Percentiles rank a stretch among this genome's conserved stretches.
Evolutionary conservation across 92 coral and sea anemone genomes (phyloP).

Genomic region (Hydrozoanthus gracilis): DNA sequence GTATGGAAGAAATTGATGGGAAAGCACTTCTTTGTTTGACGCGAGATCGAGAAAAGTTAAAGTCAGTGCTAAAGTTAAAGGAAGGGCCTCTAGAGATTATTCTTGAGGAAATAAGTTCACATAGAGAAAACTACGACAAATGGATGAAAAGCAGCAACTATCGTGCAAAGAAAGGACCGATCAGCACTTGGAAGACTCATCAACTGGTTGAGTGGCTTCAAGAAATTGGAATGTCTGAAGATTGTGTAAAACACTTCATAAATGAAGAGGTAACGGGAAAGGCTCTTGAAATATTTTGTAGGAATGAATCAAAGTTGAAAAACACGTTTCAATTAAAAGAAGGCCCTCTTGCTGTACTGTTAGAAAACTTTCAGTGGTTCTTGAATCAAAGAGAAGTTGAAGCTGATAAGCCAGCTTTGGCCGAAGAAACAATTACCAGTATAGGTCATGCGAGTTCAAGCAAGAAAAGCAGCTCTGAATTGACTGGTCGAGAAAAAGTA

Average conservation of each 20-base stretch:
- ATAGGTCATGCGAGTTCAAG: too few relatives aligned
- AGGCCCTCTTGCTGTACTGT: conserved; percentile 38
- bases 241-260: neutral
- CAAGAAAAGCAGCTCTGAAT: neutral
- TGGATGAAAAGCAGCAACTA: neutral
- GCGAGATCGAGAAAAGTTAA: neutral
- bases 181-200: neutral
- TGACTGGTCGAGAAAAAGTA: neutral
- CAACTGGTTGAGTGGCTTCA: conserved; percentile 48
- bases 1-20: conserved; percentile 13
- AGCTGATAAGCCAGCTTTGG: neutral
- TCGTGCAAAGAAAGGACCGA: neutral
- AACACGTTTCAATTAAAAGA: neutral
- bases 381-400: neutral
- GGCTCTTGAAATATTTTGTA: conserved; percentile 23
- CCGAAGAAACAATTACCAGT: too few relatives aligned
- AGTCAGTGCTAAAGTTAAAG: neutral
- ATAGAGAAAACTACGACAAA: neutral
- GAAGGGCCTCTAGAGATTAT: conserved; percentile 12
- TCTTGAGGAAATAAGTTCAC: neutral
- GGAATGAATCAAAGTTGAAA: neutral
- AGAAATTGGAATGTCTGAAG: conserved; percentile 38
- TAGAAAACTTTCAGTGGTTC: neutral
- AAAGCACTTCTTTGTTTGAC: conserved; percentile 13
- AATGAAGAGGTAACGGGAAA: conserved; percentile 50